Evolutionary conservation across 2,113 vertebrate genomes (phyloP).

Genomic region (Sisor rabdophorus): DNA sequence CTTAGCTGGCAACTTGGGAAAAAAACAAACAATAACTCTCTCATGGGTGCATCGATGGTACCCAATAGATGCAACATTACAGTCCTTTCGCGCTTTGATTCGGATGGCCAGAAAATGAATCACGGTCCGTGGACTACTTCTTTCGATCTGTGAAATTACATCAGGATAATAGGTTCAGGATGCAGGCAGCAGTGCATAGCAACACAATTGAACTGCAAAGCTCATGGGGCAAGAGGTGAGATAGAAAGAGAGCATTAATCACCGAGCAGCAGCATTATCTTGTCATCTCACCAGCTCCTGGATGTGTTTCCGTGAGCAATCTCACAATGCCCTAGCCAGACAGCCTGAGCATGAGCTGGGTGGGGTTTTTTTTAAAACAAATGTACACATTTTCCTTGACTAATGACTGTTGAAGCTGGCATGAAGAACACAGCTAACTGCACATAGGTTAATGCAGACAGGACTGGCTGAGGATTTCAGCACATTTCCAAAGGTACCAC

Average conservation of each 20-base stretch:
- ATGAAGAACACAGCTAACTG: not conserved
- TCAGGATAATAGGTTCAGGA: conserved; percentile 17
- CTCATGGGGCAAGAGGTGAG: conserved; percentile 28
- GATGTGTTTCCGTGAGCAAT: not conserved
- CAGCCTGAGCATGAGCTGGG: not conserved
- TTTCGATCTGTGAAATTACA: not conserved
- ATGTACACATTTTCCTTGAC: conserved; percentile 39
- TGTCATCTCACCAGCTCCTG: conserved; percentile 4
- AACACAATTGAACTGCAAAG: conserved; percentile 32
- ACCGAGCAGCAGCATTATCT: conserved; percentile 39
- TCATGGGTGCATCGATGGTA: conserved; percentile 12
- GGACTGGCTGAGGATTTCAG: conserved; percentile 20
- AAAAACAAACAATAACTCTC: conserved; percentile 27
- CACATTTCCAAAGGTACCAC: not conserved
- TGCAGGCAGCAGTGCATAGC: conserved; percentile 17
- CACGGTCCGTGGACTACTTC: not conserved
- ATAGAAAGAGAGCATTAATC: conserved; percentile 35
- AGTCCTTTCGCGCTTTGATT: conserved; percentile 19
- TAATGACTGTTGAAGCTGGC: conserved; percentile 30
- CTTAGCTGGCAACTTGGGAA: conserved; percentile 22
- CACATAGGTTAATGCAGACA: conserved; percentile 30
- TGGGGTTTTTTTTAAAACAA: conserved; percentile 22
- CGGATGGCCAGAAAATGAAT: not conserved
- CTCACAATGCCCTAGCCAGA: conserved; percentile 32
- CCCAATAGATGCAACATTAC: conserved; percentile 23